Evolutionary conservation across 2,113 vertebrate genomes (phyloP), one percentile per base, ranked within the genome.

Genomic region (Halichoeres trimaculatus): DNA sequence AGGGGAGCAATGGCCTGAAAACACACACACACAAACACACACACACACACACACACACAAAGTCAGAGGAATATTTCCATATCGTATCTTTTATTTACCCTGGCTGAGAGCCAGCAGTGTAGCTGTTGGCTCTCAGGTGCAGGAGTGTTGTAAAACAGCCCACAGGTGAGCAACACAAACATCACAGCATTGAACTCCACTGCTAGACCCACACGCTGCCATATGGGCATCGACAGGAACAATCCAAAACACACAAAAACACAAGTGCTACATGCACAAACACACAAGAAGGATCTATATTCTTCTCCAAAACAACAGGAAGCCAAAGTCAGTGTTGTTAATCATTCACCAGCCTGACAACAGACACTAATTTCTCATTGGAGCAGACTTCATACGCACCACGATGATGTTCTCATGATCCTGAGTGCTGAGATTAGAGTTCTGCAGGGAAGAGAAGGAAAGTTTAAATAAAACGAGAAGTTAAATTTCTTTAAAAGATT

Each of bases 381-480:
- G 24, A 26, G 14, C 34, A 41, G 76, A 63, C 20, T 36, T 58
- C 55, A 74, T 26, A 79, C 97, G 96, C 88, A 99, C 98, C 97
- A 98, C 95, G 52, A 99, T 99, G 90, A 99, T 99, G 95, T 96
- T 98, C 93, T 99, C 98, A 1, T 99, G 97, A 86, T 99, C 98
- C 93, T 98, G 97, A 90, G 96, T 85, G 74, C 96, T 98, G 93
- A 99, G 94, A 83, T 95, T 98, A 70, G 94, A 96, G 90, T 98
- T 99, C 98, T 99, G 93, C 55, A 72, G 22, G 34, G 43, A 22
- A 41, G 34, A 58, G 19, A 14, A 48, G 6, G 11, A 41, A 20
- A 6, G 23, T 22, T 6, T 47, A 11, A n/a, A 45, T 41, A 41
- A 14, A 19, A 13, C 45, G 43, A n/a, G 30, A 51, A 8, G 20